phyloP scores from a whole-genome alignment of 2,888 invertebrate species.

The Oithona nana region DNA sequence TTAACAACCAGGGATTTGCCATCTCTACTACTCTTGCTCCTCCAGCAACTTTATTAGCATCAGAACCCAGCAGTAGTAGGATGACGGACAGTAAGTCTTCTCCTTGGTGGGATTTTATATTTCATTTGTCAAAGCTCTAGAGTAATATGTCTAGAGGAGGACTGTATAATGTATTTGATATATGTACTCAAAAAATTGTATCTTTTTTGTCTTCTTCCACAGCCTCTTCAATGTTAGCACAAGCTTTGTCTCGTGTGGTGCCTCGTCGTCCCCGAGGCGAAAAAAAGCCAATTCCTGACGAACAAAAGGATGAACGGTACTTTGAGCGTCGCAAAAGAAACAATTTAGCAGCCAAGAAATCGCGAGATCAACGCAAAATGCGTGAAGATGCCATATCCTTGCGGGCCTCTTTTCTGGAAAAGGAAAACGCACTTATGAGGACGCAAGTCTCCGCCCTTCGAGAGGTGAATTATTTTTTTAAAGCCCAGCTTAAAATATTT shows the following conservation, averaged over 20 bases:
- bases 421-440: constrained; percentile 7
- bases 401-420: constrained; percentile 1
- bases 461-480: no score
- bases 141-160: no score
- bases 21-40: neutral
- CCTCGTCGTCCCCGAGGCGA: neutral
- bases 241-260: neutral
- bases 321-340: constrained; percentile 67
- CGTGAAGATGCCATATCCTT: constrained; percentile 27
- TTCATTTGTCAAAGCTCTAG: no score
- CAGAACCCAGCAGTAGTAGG: neutral
- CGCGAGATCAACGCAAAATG: constrained; percentile 63
- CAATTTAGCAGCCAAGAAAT: constrained; percentile 80
- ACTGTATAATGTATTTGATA: no score
- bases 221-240: neutral
- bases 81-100: neutral
- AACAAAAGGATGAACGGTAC: constrained; percentile 31
- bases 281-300: neutral
- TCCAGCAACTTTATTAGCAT: neutral
- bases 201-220: no score
- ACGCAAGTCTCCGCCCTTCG: neutral
- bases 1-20: neutral
- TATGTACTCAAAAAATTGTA: no score
- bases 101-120: neutral
- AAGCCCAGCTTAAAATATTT: no score